phyloP scores from a whole-genome alignment of 2,113 vertebrate genomes.

The Chunga burmeisteri region DNA sequence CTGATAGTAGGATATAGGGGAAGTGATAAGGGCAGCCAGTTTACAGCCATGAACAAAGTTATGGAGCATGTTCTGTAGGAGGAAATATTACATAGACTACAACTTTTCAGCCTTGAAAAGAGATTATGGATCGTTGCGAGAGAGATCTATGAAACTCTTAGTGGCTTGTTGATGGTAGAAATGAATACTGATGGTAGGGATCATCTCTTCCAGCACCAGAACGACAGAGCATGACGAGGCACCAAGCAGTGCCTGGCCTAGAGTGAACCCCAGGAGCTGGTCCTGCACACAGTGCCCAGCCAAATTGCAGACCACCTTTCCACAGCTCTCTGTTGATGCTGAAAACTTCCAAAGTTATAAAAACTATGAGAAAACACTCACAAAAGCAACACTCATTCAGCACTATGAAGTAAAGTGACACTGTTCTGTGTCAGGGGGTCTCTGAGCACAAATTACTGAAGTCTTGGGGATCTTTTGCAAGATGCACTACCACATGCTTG shows the following conservation, averaged over 20 bases:
- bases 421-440: background rate
- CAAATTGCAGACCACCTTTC: background rate
- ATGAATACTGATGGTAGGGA: rapidly evolving
- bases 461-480: background rate
- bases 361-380: background rate
- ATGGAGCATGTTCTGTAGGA: background rate
- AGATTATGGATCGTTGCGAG: background rate
- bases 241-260: background rate
- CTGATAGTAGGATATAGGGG: background rate
- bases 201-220: background rate
- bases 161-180: background rate
- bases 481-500: background rate
- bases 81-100: background rate
- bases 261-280: background rate
- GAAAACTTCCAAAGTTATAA: background rate
- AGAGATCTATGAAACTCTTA: background rate
- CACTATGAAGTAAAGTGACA: background rate
- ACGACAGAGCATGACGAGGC: background rate
- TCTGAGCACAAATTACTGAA: background rate
- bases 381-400: rapidly evolving
- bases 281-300: no score
- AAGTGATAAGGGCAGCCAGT: background rate
- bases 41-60: background rate
- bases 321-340: background rate
- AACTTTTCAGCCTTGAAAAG: background rate